phyloP scores from a whole-genome alignment of 1,140 invertebrate species.

The Heliconius congener region DNA sequence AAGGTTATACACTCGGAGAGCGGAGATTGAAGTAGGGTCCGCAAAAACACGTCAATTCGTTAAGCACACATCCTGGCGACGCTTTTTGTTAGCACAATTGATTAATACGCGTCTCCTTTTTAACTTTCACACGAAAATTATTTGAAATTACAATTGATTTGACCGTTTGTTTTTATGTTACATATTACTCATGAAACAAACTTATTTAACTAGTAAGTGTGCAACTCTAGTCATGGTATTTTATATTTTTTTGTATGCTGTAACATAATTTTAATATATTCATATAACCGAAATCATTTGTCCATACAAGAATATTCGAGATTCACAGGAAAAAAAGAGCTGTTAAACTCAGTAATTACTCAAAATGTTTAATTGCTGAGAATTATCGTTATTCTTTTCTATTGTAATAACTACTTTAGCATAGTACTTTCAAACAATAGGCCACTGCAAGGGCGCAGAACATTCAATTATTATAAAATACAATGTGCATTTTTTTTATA shows the following conservation, averaged over 20 bases:
- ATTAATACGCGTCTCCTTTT: background rate
- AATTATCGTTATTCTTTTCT: conserved; percentile 19
- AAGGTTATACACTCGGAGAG: conserved; percentile 36
- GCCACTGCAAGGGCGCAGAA: conserved; percentile 28
- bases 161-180: background rate
- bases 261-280: background rate
- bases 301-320: background rate
- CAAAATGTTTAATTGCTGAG: conserved; percentile 26
- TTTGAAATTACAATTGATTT: conserved; percentile 2
- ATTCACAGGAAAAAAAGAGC: background rate
- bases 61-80: background rate
- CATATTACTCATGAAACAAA: background rate
- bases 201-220: no score
- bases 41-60: conserved; percentile 12
- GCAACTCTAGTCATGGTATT: no score
- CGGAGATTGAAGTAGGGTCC: conserved; percentile 29
- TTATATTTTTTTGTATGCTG: background rate
- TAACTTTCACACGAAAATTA: background rate
- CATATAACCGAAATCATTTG: background rate
- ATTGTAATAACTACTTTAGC: conserved; percentile 23
- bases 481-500: conserved; percentile 7
- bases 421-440: conserved; percentile 25
- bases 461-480: conserved; percentile 9
- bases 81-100: conserved; percentile 1
- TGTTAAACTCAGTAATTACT: conserved; percentile 15